These are phyloP conservation scores for Rhyzopertha dominica DNA, from an alignment of 1,140 invertebrate species.

Conservation along the genomic window DNA sequence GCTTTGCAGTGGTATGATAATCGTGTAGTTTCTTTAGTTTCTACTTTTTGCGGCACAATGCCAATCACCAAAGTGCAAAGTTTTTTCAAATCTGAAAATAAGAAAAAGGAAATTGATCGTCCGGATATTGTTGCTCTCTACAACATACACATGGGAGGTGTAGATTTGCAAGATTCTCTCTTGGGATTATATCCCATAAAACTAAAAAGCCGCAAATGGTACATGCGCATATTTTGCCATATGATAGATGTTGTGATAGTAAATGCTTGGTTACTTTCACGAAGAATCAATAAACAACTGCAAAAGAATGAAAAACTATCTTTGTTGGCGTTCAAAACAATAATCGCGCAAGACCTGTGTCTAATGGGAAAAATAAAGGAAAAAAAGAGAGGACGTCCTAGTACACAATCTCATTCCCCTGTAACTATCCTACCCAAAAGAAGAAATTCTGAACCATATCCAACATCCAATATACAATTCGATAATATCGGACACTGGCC, in stretches of 20 bases:
- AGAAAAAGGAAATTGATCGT: conserved; percentile 41
- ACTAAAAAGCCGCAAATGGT: conserved; percentile 46
- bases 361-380: neutral
- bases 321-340: conserved; percentile 19
- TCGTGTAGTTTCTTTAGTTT: conserved; percentile 31
- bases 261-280: conserved; percentile 12
- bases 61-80: conserved; percentile 36
- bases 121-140: conserved; percentile 47
- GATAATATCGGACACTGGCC: conserved; percentile 15
- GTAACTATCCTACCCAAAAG: conserved; percentile 1
- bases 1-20: conserved; percentile 19
- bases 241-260: conserved; percentile 41
- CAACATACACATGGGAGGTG: conserved; percentile 50
- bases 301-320: conserved; percentile 6
- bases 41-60: conserved; percentile 41
- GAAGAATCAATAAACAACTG: conserved; percentile 12
- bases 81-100: conserved; percentile 40
- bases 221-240: conserved; percentile 45
- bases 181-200: conserved; percentile 44
- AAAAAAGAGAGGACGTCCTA: conserved; percentile 2
- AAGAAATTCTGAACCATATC: conserved; percentile 5
- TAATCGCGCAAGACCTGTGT: conserved; percentile 11
- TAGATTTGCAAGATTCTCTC: conserved; percentile 45
- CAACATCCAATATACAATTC: neutral
- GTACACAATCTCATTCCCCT: neutral